Conservation (phyloP, 1,140 invertebrate genomes). For the Ptiloglossa arizonensis region DNA sequence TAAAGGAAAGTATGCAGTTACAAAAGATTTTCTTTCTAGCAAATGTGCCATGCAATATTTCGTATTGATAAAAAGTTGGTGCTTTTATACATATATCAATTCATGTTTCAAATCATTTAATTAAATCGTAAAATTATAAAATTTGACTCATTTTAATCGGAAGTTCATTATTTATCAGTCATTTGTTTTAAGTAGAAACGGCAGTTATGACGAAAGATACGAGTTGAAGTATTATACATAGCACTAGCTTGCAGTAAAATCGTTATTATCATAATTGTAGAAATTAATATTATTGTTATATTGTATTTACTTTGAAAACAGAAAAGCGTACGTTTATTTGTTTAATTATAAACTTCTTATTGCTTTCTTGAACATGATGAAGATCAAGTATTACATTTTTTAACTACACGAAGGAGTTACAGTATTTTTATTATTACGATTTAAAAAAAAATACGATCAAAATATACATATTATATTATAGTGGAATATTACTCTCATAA, state of each 20-base stretch:
- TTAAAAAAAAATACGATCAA: constrained; percentile 59
- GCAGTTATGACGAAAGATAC: background rate
- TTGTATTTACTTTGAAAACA: constrained; percentile 38
- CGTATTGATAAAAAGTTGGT: constrained; percentile 51
- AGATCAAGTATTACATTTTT: constrained; percentile 41
- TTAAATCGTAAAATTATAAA: background rate
- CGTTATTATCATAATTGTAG: constrained; percentile 47
- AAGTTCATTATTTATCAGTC: constrained; percentile 6
- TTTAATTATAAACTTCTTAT: constrained; percentile 48
- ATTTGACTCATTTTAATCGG: background rate
- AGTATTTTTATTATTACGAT: constrained; percentile 65
- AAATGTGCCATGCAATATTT: constrained; percentile 71
- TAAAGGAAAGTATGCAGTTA: constrained; percentile 51
- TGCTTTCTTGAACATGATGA: constrained; percentile 43
- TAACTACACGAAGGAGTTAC: constrained; percentile 41
- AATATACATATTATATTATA: constrained; percentile 67
- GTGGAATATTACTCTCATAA: constrained; percentile 66
- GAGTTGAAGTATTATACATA: constrained; percentile 27
- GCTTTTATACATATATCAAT: constrained; percentile 34
- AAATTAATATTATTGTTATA: constrained; percentile 60
- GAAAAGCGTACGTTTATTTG: constrained; percentile 46
- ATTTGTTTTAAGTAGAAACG: constrained; percentile 23
- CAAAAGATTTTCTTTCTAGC: constrained; percentile 54
- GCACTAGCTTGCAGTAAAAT: constrained; percentile 30
- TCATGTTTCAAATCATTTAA: background rate